Conservation (phyloP, 2,113 vertebrate genomes). For the Etheostoma spectabile region DNA sequence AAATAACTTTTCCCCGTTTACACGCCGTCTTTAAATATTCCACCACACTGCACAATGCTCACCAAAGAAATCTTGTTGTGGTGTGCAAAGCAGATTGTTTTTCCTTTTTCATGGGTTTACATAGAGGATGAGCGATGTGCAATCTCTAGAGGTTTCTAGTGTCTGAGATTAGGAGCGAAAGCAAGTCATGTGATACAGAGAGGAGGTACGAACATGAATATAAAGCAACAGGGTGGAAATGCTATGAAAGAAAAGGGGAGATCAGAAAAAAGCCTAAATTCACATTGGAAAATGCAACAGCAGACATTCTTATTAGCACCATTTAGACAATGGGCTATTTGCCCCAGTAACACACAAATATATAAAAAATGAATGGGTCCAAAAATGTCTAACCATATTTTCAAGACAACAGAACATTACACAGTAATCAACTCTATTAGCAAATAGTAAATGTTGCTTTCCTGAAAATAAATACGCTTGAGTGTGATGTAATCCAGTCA, state of each 20-base stretch:
- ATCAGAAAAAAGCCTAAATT: not conserved
- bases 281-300: not conserved
- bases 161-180: conserved; percentile 4
- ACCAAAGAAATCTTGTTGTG: not conserved
- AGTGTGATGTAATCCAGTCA: not conserved
- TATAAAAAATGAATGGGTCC: not conserved
- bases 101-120: conserved; percentile 30
- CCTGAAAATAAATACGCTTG: not conserved
- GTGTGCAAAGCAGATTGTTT: not conserved
- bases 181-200: conserved; percentile 6
- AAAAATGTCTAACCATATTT: not conserved
- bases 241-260: not conserved
- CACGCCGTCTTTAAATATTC: not conserved
- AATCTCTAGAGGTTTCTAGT: conserved; percentile 40
- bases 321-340: not conserved
- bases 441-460: not conserved
- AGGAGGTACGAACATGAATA: conserved; percentile 4
- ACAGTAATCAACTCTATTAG: not conserved
- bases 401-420: not conserved
- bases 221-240: conserved; percentile 19
- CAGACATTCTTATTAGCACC: not conserved
- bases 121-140: conserved; percentile 31
- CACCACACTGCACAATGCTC: not conserved
- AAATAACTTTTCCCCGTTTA: not conserved
- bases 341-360: not conserved